Base-by-base conservation (phyloP, 2,888 invertebrate species). In the Heliconius sara region DNA sequence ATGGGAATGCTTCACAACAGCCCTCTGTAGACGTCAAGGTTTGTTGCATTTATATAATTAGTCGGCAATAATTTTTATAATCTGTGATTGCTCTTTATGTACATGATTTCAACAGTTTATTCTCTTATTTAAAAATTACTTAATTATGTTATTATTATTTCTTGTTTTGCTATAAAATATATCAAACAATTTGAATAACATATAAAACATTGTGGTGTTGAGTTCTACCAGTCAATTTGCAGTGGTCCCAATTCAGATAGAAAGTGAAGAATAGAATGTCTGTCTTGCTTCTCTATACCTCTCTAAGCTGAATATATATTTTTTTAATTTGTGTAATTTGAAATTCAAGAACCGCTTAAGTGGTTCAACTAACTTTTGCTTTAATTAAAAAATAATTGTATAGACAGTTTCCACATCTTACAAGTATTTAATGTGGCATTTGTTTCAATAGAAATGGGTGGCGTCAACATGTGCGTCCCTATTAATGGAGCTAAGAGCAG, bases 401-500 rank as follows among this genome's bases (percentile, higher is more conserved):
- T 57, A 22, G 22, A 10, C 22, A 57, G 9, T 57, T 22, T 57
- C 3, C 57, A n/a, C 57, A 57, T 57, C 57, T 57, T 1, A 22
- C 3, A n/a, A 57, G n/a, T 57, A 57, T n/a, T 57, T 57, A 57
- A 57, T 57, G 57, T 10, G n/a, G 60, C 1, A n/a, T 60, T n/a
- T 60, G 12, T 43, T 27, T 76, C 72, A 92, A 65, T 90, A 98
- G 98, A 97, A 97, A 89, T 96, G 98, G 91, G 97, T 99, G 87
- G 95, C 97, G 79, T 96, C 97, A 80, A 97, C 97, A 77, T 98
- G 98, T 89, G 96, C 97, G 5, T 96, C 97, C 60, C 96, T 96
- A 84, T 95, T 99, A 77, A 97, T 98, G 94, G 96, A 97, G 84
- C 95, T 98, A 82, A 96, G 98, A 85, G 99, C 98, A 1, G 98